Percentiles rank a stretch among this genome's conserved stretches.
Conservation (phyloP, 1,140 invertebrate genomes). For the Sogatella furcifera region DNA sequence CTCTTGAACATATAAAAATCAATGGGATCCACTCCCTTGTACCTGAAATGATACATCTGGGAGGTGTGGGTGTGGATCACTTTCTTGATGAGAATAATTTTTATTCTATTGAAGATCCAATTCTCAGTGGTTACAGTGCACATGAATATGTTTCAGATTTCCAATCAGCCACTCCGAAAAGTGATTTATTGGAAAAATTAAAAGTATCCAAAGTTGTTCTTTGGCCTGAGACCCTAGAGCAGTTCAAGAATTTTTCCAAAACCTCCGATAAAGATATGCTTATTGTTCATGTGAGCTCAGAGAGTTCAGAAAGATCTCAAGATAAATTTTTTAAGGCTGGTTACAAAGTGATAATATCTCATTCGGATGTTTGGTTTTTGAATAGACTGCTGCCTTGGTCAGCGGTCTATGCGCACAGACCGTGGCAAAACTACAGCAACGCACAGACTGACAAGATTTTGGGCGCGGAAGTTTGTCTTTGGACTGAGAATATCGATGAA, state of each 20-base stretch:
- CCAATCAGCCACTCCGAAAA: too few relatives aligned
- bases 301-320: neutral
- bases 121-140: too few relatives aligned
- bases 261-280: neutral
- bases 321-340: constrained; percentile 48
- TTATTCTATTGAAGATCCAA: too few relatives aligned
- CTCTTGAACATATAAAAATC: too few relatives aligned
- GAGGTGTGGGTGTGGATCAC: constrained; percentile 61
- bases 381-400: constrained; percentile 74
- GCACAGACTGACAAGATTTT: constrained; percentile 33
- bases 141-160: too few relatives aligned
- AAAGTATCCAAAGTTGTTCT: neutral
- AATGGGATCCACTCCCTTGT: too few relatives aligned
- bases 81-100: too few relatives aligned
- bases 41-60: constrained; percentile 79
- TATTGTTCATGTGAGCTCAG: neutral
- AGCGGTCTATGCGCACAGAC: constrained; percentile 67
- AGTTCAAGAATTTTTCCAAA: neutral
- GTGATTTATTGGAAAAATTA: too few relatives aligned
- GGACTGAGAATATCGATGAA: constrained; percentile 53
- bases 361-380: constrained; percentile 76
- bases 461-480: constrained; percentile 65
- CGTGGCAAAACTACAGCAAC: constrained; percentile 43
- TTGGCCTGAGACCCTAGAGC: neutral
- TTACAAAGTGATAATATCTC: constrained; percentile 66